These are phyloP conservation scores for Pelusios castaneus DNA, from an alignment of 2,113 vertebrate genomes.

Conservation along the genomic window DNA sequence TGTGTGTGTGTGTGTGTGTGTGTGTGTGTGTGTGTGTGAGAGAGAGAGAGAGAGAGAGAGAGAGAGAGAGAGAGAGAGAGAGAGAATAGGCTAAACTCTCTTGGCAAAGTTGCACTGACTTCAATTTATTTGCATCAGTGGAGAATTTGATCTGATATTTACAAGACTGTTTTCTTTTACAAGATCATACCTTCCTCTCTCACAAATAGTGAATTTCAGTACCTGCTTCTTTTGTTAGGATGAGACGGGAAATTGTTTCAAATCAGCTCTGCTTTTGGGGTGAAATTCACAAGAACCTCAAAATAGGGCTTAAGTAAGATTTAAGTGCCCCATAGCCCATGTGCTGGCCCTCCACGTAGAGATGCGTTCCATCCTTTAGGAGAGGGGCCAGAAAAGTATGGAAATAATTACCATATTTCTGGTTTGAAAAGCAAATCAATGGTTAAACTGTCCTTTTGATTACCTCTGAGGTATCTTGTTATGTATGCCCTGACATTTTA, in stretches of 20 bases:
- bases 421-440: constrained; percentile 18
- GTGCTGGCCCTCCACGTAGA: background rate
- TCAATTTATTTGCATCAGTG: background rate
- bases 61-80: no score
- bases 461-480: background rate
- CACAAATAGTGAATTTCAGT: constrained; percentile 7
- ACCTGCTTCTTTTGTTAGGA: background rate
- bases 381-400: background rate
- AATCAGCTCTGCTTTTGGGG: background rate
- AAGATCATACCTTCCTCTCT: background rate
- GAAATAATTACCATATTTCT: background rate
- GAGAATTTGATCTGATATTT: background rate
- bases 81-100: background rate
- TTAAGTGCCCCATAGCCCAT: background rate
- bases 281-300: background rate
- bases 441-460: background rate
- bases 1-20: background rate
- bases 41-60: no score
- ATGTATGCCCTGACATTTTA: background rate
- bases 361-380: background rate
- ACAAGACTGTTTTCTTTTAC: background rate
- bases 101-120: background rate
- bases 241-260: constrained; percentile 1
- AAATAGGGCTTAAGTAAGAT: background rate
- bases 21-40: no score